A percentile compares a stretch with the other conserved stretches of the same genome.
Conservation (phyloP, 2,888 invertebrate genomes). For the Apocheima hispidaria region DNA sequence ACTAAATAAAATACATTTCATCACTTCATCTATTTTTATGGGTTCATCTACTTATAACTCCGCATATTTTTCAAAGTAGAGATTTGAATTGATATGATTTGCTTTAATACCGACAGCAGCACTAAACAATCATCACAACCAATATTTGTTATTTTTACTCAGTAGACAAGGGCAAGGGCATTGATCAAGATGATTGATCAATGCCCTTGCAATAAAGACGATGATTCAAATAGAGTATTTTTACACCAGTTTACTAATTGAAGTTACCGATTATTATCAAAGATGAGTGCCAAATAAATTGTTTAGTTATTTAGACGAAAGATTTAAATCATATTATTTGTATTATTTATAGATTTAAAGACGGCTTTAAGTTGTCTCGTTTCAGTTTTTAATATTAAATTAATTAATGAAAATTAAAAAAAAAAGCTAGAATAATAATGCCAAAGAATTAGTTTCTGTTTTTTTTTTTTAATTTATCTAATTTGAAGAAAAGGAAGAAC, state of each 20-base stretch:
- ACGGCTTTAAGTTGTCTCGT: no score
- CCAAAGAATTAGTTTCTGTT: no score
- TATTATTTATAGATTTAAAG: no score
- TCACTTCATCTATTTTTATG: background rate
- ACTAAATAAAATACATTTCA: background rate
- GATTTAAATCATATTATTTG: no score
- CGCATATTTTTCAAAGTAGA: background rate
- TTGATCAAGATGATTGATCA: background rate
- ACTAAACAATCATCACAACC: background rate
- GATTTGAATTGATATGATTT: no score
- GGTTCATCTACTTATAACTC: background rate
- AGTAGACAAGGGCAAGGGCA: conserved; percentile 4
- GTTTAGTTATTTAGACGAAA: no score
- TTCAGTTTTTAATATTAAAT: no score
- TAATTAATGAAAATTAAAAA: no score
- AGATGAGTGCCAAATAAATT: no score
- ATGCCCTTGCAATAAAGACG: conserved; percentile 3
- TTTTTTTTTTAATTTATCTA: no score
- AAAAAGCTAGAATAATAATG: no score
- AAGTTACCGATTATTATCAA: background rate
- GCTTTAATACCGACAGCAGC: background rate
- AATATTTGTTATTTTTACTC: background rate
- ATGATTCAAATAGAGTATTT: conserved; percentile 8
- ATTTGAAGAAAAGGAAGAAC: no score
- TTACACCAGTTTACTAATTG: background rate